Evolutionary conservation across 2,113 vertebrate species (phyloP), one percentile per base, ranked within the genome.

Genomic region (Callionymus lyra): DNA sequence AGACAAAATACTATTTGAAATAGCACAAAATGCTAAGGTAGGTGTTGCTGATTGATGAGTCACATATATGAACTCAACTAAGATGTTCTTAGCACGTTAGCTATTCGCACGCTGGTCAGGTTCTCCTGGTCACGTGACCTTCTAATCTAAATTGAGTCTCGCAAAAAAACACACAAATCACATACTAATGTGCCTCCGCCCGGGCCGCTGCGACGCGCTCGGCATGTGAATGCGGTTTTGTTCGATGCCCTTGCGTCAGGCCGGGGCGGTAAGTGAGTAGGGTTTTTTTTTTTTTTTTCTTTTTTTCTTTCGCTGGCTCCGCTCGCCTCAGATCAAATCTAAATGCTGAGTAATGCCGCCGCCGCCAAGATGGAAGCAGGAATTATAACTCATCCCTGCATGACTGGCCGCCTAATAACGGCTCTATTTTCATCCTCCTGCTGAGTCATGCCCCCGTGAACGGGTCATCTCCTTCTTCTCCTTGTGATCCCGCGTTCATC

Each of bases 381-480:
- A 74, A 39, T 77, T 68, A 79, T 75, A 59, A 52, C 49, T 62
- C 63, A 55, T 59, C 50, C 50, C 53, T 72, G 61, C 63, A 50
- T 33, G 27, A 74, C 70, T 68, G 61, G 56, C 68, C 56, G 55
- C 62, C 47, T 69, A 68, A 72, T 78, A 77, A 70, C 65, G 53
- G 51, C 65, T 76, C 75, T 83, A 76, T 82, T 83, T 77, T 70
- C 53, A 68, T 76, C 59, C 44, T 63, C 31, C 50, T 76, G 74
- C 79, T 80, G 77, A 80, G 63, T 81, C 72, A 72, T 70, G 65
- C 50, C 48, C 56, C 66, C 53, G 21, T 64, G 54, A 71, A 63
- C 50, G 38, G 60, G 56, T 65, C 68, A 59, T 74, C 47, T 59
- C 58, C 44, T 61, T 64, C 37, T 17, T n/a, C n/a, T 12, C 16